Evolutionary conservation across 2,888 invertebrate species (phyloP).

Genomic region (Acronicta psi): DNA sequence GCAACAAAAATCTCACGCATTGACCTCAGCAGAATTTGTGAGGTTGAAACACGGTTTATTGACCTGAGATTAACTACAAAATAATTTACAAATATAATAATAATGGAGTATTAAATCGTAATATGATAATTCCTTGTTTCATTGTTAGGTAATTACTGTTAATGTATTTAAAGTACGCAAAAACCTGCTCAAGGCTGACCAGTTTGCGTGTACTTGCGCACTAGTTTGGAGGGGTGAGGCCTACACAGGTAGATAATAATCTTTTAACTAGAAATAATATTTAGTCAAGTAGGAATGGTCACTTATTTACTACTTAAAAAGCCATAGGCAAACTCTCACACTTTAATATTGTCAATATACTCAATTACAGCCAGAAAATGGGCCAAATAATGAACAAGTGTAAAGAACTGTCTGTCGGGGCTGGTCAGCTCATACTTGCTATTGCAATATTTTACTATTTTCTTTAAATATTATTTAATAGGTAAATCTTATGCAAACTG

Average conservation of each 20-base stretch:
- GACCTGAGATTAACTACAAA: constrained; percentile 9
- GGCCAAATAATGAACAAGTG: no score
- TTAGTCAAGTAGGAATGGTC: no score
- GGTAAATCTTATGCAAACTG: no score
- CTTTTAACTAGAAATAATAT: no score
- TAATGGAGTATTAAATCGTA: constrained; percentile 22
- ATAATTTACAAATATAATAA: constrained; percentile 36
- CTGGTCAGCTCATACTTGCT: no score
- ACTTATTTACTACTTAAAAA: no score
- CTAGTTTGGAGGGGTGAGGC: not conserved
- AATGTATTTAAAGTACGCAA: constrained; percentile 34
- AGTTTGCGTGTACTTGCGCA: constrained; percentile 8
- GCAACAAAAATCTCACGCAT: not conserved
- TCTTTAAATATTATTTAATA: no score
- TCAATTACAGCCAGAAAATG: no score
- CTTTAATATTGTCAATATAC: no score
- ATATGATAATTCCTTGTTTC: constrained; percentile 35
- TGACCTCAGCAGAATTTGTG: not conserved
- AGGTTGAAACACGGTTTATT: constrained; percentile 6
- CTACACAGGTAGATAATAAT: not conserved
- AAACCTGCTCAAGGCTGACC: constrained; percentile 28
- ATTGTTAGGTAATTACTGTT: constrained; percentile 12
- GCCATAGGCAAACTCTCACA: no score
- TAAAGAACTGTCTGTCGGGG: no score
- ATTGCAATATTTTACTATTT: no score